Evolutionary conservation across 1,140 invertebrate genomes (phyloP).

Genomic region (Hesperophylax magnus): DNA sequence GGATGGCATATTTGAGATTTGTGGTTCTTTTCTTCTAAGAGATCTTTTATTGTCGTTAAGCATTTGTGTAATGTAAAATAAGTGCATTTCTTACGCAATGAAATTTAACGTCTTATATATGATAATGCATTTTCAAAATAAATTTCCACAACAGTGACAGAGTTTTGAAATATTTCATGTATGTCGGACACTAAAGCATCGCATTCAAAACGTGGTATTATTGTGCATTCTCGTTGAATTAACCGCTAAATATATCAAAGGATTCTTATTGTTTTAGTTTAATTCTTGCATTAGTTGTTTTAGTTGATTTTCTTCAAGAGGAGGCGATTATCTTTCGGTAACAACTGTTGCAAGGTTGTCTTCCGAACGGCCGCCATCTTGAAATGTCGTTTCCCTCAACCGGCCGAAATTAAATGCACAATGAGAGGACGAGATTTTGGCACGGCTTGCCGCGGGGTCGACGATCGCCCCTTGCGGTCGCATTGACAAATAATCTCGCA

Average conservation of each 20-base stretch:
- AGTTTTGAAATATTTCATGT: neutral
- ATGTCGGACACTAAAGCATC: neutral
- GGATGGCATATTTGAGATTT: no score
- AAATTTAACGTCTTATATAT: neutral
- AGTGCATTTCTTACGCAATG: no score
- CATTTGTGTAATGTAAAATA: no score
- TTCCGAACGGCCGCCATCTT: neutral
- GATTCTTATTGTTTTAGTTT: constrained; percentile 5
- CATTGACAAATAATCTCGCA: constrained; percentile 33
- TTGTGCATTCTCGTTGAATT: neutral
- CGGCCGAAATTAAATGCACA: constrained; percentile 33
- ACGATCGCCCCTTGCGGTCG: constrained; percentile 15
- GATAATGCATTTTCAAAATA: constrained; percentile 3
- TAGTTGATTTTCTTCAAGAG: neutral
- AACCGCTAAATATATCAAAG: constrained; percentile 17
- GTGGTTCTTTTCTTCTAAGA: no score
- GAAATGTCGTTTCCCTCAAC: constrained; percentile 14
- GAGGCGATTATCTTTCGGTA: neutral
- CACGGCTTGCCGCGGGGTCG: constrained; percentile 15
- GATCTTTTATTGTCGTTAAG: no score
- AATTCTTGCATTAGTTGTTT: neutral
- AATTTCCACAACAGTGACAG: constrained; percentile 1
- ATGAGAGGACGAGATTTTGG: constrained; percentile 27
- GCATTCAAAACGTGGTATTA: neutral
- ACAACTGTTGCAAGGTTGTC: constrained; percentile 34